Percentiles rank a stretch among this genome's conserved stretches.
Evolutionary conservation across 2,113 vertebrate genomes (phyloP).

Genomic region (Scytalopus superciliaris): DNA sequence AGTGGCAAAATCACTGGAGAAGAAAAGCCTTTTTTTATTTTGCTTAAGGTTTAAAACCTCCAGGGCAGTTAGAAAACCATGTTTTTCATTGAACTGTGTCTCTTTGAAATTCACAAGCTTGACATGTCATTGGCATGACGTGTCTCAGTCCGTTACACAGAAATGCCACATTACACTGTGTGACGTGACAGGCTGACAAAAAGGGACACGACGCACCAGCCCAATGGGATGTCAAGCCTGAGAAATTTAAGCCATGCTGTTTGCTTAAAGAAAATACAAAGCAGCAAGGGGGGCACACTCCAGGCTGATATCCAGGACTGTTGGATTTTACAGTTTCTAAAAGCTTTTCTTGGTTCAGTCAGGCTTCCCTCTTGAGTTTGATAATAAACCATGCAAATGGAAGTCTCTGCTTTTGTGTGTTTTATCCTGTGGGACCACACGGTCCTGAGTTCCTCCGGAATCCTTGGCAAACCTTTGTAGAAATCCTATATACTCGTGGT

Average conservation of each 20-base stretch:
- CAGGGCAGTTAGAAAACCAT: conserved; percentile 76
- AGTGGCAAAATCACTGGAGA: conserved; percentile 58
- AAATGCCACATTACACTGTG: conserved; percentile 74
- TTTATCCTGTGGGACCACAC: not conserved
- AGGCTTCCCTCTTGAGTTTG: not conserved
- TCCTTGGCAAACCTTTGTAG: not conserved
- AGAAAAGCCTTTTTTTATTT: conserved; percentile 60
- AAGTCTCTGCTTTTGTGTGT: not conserved
- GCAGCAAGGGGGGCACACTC: not conserved
- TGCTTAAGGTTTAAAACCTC: conserved; percentile 72
- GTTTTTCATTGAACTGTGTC: conserved; percentile 79
- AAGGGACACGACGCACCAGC: conserved; percentile 72
- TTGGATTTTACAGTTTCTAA: not conserved
- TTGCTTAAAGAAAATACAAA: not conserved
- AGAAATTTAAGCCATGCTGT: conserved; percentile 54
- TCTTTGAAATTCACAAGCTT: conserved; percentile 73
- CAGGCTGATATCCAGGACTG: not conserved
- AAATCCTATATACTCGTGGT: not conserved
- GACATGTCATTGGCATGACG: conserved; percentile 77
- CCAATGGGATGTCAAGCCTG: conserved; percentile 74
- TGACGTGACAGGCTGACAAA: conserved; percentile 78
- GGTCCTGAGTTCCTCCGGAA: not conserved
- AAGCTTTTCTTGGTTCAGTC: not conserved
- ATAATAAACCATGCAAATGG: not conserved
- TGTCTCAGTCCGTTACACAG: conserved; percentile 77